Percentiles rank a stretch among this genome's conserved stretches.
Conservation (phyloP, 2,113 vertebrate species). For the Phrynocephalus versicolor region DNA sequence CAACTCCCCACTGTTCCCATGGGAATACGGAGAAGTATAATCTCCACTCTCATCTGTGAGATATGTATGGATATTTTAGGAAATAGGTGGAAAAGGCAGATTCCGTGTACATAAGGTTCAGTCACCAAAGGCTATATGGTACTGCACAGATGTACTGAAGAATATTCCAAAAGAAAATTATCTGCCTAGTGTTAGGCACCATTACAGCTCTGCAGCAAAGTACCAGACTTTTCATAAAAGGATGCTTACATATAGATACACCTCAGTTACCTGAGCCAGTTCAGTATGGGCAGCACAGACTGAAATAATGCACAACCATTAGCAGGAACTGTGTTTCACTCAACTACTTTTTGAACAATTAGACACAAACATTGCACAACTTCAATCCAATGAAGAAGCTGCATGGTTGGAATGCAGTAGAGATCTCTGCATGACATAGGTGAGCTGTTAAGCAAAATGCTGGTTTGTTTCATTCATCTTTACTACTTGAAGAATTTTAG, state of each 20-base stretch:
- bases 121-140: not conserved
- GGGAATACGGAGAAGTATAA: not conserved
- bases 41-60: not conserved
- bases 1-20: not conserved
- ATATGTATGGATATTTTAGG: not conserved
- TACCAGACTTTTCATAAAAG: not conserved
- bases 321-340: not conserved
- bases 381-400: constrained; percentile 27
- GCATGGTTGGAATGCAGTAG: constrained; percentile 31
- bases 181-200: not conserved
- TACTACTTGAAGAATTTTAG: constrained; percentile 35
- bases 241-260: not conserved
- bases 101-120: not conserved
- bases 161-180: not conserved
- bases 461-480: constrained; percentile 49
- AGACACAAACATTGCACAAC: constrained; percentile 36
- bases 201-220: not conserved
- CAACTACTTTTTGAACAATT: not conserved
- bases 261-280: not conserved
- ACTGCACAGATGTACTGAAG: not conserved
- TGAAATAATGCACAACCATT: not conserved
- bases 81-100: not conserved
- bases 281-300: not conserved
- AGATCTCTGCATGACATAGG: constrained; percentile 4
- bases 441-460: not conserved